Evolutionary conservation across 2,888 invertebrate species (phyloP).

Genomic region (Mesorhabditis belari): DNA sequence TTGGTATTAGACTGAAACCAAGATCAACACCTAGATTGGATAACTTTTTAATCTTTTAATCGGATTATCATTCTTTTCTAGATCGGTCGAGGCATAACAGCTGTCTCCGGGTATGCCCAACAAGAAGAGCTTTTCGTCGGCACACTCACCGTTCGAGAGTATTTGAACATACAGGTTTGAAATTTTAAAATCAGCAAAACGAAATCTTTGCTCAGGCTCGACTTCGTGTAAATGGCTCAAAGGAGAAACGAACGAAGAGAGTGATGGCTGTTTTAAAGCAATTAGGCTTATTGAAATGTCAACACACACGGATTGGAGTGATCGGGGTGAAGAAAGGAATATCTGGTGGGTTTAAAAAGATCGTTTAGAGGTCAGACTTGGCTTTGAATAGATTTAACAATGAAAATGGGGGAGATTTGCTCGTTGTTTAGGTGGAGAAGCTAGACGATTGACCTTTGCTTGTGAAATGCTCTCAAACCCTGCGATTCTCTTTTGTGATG

Average conservation of each 20-base stretch:
- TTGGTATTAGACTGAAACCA: constrained; percentile 10
- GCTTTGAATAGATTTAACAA: constrained; percentile 67
- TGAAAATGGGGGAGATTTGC: constrained; percentile 58
- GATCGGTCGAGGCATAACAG: constrained; percentile 25
- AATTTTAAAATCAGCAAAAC: neutral
- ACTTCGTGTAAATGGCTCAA: constrained; percentile 10
- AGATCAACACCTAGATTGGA: constrained; percentile 4
- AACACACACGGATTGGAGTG: constrained; percentile 81
- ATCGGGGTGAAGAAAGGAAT: constrained; percentile 65
- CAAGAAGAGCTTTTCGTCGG: constrained; percentile 47
- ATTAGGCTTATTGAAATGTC: constrained; percentile 79
- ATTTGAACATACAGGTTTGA: constrained; percentile 35
- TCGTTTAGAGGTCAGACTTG: neutral
- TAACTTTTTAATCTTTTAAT: neutral
- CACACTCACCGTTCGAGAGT: constrained; percentile 45
- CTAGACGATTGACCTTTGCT: constrained; percentile 68
- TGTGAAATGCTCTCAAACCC: constrained; percentile 82
- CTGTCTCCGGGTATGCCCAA: constrained; percentile 40
- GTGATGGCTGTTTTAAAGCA: constrained; percentile 64
- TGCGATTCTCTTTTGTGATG: constrained; percentile 87
- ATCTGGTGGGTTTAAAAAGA: too few species aligned
- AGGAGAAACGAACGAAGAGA: constrained; percentile 4
- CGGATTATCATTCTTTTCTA: neutral
- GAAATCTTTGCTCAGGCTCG: constrained; percentile 55
- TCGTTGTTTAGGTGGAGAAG: constrained; percentile 66